phyloP scores from a whole-genome alignment of 2,888 invertebrate genomes.

The Hipparchia semele region DNA sequence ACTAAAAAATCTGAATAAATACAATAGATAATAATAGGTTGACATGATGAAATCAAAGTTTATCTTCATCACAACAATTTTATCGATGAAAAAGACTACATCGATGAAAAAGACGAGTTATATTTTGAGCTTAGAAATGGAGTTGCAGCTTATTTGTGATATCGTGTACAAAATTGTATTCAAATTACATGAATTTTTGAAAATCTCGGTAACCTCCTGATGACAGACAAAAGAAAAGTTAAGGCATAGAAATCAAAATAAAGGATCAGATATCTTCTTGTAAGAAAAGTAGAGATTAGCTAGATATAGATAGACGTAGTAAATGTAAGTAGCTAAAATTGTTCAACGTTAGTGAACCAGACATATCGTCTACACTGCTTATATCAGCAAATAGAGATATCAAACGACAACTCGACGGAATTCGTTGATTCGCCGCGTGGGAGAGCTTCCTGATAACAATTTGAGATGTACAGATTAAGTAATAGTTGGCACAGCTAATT shows the following conservation, averaged over 20 bases:
- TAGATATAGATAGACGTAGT: background rate
- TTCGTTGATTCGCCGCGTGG: conserved; percentile 28
- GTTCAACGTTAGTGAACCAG: background rate
- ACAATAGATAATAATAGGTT: too few species aligned
- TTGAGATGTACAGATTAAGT: conserved; percentile 39
- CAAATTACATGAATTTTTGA: too few species aligned
- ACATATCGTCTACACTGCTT: background rate
- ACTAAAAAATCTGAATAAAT: too few species aligned
- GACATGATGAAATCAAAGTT: background rate
- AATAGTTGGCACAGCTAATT: conserved; percentile 39
- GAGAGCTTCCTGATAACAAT: conserved; percentile 31
- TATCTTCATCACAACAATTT: background rate
- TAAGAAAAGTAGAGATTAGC: background rate
- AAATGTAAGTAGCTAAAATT: background rate
- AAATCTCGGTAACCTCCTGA: background rate
- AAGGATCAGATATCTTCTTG: background rate
- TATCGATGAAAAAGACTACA: background rate
- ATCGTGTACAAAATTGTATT: background rate
- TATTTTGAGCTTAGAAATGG: background rate
- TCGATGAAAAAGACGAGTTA: background rate
- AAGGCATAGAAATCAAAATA: background rate
- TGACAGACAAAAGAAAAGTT: background rate
- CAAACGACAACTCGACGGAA: conserved; percentile 19
- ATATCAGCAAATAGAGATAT: conserved; percentile 22
- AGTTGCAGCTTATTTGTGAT: background rate